Conservation (phyloP, 2,113 vertebrate genomes). For the Azemiops feae region DNA sequence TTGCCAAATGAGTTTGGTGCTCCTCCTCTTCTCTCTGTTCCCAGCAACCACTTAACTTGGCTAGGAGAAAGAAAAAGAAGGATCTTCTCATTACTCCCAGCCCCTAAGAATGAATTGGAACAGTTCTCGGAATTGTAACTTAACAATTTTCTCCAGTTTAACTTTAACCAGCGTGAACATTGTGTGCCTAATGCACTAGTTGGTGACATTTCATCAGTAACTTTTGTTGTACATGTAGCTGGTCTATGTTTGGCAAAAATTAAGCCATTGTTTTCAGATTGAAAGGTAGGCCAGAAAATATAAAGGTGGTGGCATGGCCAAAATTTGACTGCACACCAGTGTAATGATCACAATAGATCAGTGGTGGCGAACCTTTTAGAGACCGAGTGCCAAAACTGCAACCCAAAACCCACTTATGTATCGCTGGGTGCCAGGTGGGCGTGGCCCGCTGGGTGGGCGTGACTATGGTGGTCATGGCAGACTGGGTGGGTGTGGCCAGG, state of each 20-base stretch:
- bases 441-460: too few relatives aligned
- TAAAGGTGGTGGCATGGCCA: neutral
- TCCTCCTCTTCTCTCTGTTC: neutral
- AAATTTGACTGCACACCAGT: neutral
- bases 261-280: neutral
- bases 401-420: too few relatives aligned
- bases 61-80: neutral
- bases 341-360: neutral
- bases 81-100: neutral
- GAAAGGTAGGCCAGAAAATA: neutral
- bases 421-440: too few relatives aligned
- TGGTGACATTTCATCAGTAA: neutral
- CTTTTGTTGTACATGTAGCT: neutral
- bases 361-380: too few relatives aligned
- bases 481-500: too few relatives aligned
- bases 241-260: neutral
- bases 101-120: neutral
- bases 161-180: constrained; percentile 1
- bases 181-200: neutral
- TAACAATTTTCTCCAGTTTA: constrained; percentile 2
- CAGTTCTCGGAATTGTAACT: constrained; percentile 5
- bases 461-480: too few relatives aligned
- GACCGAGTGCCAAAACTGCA: too few relatives aligned
- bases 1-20: constrained; percentile 13
- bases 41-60: neutral